phyloP scores from a whole-genome alignment of 2,888 invertebrate genomes.

The Pyrgus malvae region DNA sequence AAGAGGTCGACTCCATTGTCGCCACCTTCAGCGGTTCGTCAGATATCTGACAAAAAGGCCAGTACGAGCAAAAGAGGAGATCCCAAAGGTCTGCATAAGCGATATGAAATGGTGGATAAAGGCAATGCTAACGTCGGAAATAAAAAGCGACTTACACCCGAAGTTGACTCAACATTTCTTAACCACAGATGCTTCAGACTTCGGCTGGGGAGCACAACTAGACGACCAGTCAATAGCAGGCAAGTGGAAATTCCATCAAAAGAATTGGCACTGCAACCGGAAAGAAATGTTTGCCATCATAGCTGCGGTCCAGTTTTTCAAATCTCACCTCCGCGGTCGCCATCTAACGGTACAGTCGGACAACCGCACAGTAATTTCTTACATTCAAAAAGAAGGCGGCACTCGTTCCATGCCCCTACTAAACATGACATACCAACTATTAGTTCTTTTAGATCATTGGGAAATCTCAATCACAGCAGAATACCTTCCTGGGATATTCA shows the following conservation, averaged over 20 bases:
- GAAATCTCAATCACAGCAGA: conserved; percentile 14
- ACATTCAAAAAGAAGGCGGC: conserved; percentile 37
- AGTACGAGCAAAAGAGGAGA: neutral
- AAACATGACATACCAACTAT: conserved; percentile 18
- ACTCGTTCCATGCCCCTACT: conserved; percentile 31
- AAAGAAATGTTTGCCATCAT: neutral
- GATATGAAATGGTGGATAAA: neutral
- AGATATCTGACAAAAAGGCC: neutral
- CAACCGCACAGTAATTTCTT: conserved; percentile 22
- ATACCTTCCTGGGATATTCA: conserved; percentile 35
- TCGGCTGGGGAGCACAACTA: neutral
- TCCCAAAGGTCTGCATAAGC: neutral
- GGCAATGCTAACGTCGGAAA: neutral
- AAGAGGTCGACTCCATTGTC: neutral
- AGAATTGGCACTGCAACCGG: neutral
- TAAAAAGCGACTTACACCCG: neutral
- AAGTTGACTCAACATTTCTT: neutral
- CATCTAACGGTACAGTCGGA: conserved; percentile 26
- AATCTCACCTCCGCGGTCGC: conserved; percentile 10
- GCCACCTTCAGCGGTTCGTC: neutral
- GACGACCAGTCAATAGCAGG: neutral
- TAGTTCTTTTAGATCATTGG: conserved; percentile 18
- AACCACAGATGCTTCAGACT: neutral
- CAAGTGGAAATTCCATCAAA: neutral
- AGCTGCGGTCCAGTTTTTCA: neutral